These are phyloP conservation scores for Hyperoodon ampullatus DNA, from an alignment of 2,113 vertebrate species.

Conservation along the genomic window DNA sequence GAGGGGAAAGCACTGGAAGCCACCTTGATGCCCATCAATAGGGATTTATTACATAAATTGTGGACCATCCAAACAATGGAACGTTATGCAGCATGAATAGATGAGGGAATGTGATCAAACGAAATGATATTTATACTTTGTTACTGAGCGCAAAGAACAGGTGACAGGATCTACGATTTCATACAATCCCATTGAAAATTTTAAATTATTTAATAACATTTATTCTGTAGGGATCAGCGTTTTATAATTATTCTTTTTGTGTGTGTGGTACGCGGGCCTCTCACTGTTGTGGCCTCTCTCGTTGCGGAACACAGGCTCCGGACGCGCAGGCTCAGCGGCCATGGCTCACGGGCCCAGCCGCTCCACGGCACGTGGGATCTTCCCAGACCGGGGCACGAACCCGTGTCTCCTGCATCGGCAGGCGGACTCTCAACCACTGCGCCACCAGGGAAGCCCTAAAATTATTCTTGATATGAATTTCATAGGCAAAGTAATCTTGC, in stretches of 20 bases:
- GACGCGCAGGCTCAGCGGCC: too few species aligned
- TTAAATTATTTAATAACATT: neutral
- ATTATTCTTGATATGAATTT: constrained; percentile 23
- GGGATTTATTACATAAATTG: neutral
- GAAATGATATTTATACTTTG: too few species aligned
- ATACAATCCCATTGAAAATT: neutral
- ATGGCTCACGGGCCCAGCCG: too few species aligned
- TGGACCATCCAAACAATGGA: neutral
- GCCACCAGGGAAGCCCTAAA: too few species aligned
- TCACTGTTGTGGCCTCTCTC: too few species aligned
- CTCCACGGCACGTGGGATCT: too few species aligned
- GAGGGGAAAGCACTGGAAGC: neutral
- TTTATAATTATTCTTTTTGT: neutral
- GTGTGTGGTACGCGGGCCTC: too few species aligned
- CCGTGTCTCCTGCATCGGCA: too few species aligned
- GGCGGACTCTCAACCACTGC: too few species aligned
- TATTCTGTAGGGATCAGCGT: neutral
- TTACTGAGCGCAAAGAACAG: neutral
- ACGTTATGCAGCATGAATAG: neutral
- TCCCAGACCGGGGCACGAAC: too few species aligned
- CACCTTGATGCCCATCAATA: fast-evolving
- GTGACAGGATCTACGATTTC: neutral
- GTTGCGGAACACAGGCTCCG: too few species aligned
- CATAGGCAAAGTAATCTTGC: neutral
- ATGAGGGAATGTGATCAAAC: neutral